Evolutionary conservation across 2,888 invertebrate species (phyloP), one percentile per base, ranked within the genome.

Genomic region (Oligia strigilis): DNA sequence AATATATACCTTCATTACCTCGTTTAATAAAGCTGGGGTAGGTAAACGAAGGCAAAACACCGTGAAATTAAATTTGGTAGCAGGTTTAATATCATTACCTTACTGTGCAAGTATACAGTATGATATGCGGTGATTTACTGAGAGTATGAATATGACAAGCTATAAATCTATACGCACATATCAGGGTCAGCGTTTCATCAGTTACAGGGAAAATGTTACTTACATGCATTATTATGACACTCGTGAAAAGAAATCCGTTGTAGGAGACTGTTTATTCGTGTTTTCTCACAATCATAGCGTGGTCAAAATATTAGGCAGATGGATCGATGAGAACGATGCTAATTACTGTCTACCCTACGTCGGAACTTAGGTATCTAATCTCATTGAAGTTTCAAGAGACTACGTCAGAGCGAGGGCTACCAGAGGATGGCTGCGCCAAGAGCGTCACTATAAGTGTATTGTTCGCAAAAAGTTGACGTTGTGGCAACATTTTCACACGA

Each of bases 21-120:
- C 65, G 66, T 83, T 88, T 77, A 67, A 78, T 86, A 87, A 87
- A 77, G 40, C 72, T 46, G 72, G 66, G 75, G 75, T 78, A 86
- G 75, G 75, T 78, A 86, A 88, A 78, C 78, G 84, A 36, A 78
- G 77, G 66, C 77, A 72, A 64, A 86, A 87, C 74, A 84, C 71
- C 87, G 89, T 89, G 87, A 87, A 89, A 87, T 87, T 87, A 72
- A 84, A 87, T 87, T 87, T 84, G 75, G 78, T 79, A 74, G 67
- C 78, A 55, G 66, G 71, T 84, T 88, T 78, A 75, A 78, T 87
- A 87, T 70, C 69, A 77, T 87, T 73, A 85, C 60, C 55, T 81
- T 81, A 65, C 36, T 29, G 64, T 67, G 14, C 55, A 29, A 60
- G 70, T 71, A 60, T 40, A 71, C 60, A 55, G 43, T 86, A 43